These are phyloP conservation scores for Bradypus variegatus DNA, from an alignment of 2,797 vertebrate species.

Conservation along the genomic window DNA sequence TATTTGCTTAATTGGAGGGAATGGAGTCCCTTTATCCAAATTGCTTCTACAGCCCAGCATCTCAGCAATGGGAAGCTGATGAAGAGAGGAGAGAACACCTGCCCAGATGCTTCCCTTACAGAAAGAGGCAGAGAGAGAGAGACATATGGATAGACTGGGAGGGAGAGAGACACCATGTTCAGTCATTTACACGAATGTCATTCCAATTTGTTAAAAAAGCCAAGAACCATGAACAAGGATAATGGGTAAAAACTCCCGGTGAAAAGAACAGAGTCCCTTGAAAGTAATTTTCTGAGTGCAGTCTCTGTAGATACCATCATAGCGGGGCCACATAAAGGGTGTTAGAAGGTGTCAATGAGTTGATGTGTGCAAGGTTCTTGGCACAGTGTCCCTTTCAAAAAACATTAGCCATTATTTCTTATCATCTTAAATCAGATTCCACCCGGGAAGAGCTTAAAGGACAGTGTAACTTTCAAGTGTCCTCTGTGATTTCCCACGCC, in stretches of 20 bases:
- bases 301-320: fast-evolving
- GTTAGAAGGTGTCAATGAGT: not conserved
- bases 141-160: not conserved
- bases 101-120: not conserved
- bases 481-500: not conserved
- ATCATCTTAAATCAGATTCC: not conserved
- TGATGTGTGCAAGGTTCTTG: not conserved
- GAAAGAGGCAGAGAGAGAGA: not conserved
- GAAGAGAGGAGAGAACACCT: not conserved
- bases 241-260: fast-evolving
- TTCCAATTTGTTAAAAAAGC: not conserved
- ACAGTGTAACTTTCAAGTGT: not conserved
- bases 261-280: not conserved
- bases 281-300: not conserved
- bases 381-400: not conserved
- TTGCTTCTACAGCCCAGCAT: not conserved
- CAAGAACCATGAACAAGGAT: not conserved
- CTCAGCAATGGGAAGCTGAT: not conserved
- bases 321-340: not conserved
- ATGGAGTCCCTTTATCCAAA: fast-evolving
- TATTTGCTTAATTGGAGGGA: not conserved
- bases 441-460: not conserved
- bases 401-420: fast-evolving
- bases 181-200: not conserved
- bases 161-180: not conserved